Evolutionary conservation across 30 jellyfish, hydroid and myxozoan species (phyloP), one percentile per base, ranked within the genome.

Genomic region (Hydractinia echinata): DNA sequence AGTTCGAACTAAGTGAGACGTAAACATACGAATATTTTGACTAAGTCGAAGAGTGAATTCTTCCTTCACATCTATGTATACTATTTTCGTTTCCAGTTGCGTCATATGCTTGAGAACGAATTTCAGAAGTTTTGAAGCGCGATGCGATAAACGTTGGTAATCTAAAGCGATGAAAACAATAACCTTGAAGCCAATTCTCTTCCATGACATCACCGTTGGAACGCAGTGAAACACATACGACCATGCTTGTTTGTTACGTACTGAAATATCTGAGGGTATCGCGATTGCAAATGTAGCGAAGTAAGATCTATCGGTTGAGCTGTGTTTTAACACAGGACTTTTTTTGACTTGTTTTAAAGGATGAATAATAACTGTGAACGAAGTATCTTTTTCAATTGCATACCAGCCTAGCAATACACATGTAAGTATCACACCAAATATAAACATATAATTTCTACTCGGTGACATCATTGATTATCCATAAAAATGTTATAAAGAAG

Each of bases 141-240:
- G 74, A 64, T 64, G 39, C 10, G 74, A 64, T 51, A 64, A 64
- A 51, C 74, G 19, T 44, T 64, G 51, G 51, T 44, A 7, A 13
- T 64, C 74, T n/a, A 64, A 64, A 7, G 39, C 74, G 8, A 64
- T 7, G 10, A 13, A n/a, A 64, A 64, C 74, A 64, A 64, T 13
- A 8, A 51, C 18, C 39, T 64, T 64, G 4, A 64, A 64, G 51
- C 74, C 74, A 13, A 64, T 64, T 51, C 39, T 13, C 18, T 64
- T 3, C 74, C 74, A 64, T 7, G 74, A 44, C 9, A 64, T 6
- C 74, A 51, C 39, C 10, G 74, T 64, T 6, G 39, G 74, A 64
- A 64, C 74, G 39, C 51, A 64, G 19, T 64, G 74, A 64, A 64
- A 64, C 51, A 64, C 74, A 64, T 64, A 64, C 10, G 74, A 64